Evolutionary conservation across 2,113 vertebrate genomes (phyloP), one percentile per base, ranked within the genome.

Genomic region (Plecturocebus donacophilus): DNA sequence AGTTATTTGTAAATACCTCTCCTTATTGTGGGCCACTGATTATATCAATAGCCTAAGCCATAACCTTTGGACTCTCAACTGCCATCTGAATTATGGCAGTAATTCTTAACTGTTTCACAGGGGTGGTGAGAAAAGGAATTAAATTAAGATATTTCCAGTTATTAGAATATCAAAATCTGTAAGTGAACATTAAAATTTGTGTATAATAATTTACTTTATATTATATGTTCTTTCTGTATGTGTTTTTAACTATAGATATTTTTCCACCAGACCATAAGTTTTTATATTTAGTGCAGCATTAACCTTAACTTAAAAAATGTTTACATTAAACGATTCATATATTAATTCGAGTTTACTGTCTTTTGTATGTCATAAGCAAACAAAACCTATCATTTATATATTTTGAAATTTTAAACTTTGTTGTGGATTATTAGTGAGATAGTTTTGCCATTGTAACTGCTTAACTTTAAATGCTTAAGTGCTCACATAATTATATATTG

Each of bases 51-150:
- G 45, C 87, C 96, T 82, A 30, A 16, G 93, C 27, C 84, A 42
- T 87, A 95, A 96, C 80, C 87, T 92, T 40, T 83, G 52, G 52
- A 47, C 81, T 45, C 42, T 38, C 80, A 54, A 92, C 94, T 70
- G 42, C 95, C 89, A 95, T 87, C n/a, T 92, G 77, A 95, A 95
- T 95, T 90, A 92, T n/a, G 58, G 17, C 79, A 35, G 85, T 82
- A 87, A 87, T 40, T 35, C 49, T 61, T 64, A 87, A 17, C 47
- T 81, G n/a, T n/a, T 92, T 94, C 73, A 68, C 2, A 40, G 25
- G 80, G 35, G 13, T 87, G 42, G 12, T 85, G 35, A 75, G 40
- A 35, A 79, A 93, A 93, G 9, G 8, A 92, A 76, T 66, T 79
- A 45, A n/a, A 79, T 30, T 82, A 89, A 66, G 54, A 47, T 47